These are phyloP conservation scores for Oreochromis tanganicae DNA, from an alignment of 2,113 vertebrate species.

Conservation along the genomic window DNA sequence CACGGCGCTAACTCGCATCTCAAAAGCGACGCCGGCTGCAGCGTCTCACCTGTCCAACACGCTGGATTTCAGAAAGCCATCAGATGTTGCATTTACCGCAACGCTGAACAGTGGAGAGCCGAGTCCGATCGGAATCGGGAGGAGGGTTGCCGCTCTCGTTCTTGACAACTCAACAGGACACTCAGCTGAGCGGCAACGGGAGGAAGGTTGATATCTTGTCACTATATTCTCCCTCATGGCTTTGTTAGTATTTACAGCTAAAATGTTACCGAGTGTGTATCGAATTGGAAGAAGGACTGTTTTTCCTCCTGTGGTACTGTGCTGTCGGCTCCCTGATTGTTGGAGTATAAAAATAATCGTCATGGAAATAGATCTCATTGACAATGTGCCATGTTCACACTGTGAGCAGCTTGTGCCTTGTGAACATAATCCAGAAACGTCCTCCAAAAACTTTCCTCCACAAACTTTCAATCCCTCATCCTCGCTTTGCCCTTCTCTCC, in stretches of 20 bases:
- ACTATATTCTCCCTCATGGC: conserved; percentile 56
- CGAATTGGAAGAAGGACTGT: conserved; percentile 60
- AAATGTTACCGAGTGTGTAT: conserved; percentile 62
- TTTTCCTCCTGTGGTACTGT: conserved; percentile 60
- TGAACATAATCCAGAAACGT: conserved; percentile 80
- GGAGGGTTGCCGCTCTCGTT: conserved; percentile 46
- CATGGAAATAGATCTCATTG: conserved; percentile 90
- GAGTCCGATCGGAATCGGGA: conserved; percentile 57
- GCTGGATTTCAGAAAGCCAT: conserved; percentile 68
- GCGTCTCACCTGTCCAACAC: conserved; percentile 77
- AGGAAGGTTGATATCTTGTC: conserved; percentile 61
- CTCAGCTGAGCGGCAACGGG: conserved; percentile 40
- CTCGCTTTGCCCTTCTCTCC: conserved; percentile 60
- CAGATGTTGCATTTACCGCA: conserved; percentile 77
- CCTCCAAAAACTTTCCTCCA: conserved; percentile 77
- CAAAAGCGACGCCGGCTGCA: conserved; percentile 68
- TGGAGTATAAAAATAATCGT: conserved; percentile 78
- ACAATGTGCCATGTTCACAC: conserved; percentile 88
- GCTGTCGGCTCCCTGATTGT: conserved; percentile 69
- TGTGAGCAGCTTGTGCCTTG: conserved; percentile 86
- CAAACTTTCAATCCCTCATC: conserved; percentile 73
- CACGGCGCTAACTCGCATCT: conserved; percentile 71
- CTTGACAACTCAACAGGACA: conserved; percentile 66
- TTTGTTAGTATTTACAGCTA: conserved; percentile 61
- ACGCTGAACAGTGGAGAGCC: conserved; percentile 71